Base-by-base conservation (phyloP, 2,888 invertebrate species). In the Latrodectus elegans region DNA sequence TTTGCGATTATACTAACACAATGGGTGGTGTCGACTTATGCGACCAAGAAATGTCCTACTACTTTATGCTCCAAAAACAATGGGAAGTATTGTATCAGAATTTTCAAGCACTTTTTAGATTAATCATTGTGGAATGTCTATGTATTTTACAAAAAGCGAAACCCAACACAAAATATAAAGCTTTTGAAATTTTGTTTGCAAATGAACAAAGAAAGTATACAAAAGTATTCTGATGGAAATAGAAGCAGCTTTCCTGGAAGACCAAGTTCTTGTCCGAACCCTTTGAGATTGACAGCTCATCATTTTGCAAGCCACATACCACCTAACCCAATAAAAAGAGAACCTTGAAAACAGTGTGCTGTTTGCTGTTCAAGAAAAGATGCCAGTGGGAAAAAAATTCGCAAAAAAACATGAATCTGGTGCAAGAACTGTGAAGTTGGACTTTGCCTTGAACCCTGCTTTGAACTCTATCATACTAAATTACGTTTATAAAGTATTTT, bases 31-130 rank as follows among this genome's bases (percentile, higher is more conserved):
- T n/a, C n/a, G n/a, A n/a, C n/a, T n/a, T n/a, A n/a, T n/a, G n/a
- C n/a, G n/a, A n/a, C n/a, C n/a, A n/a, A n/a, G n/a, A n/a, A n/a
- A n/a, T n/a, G n/a, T n/a, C 60, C 49, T 78, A 78, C 60, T n/a
- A n/a, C 78, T 65, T 52, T n/a, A 79, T 65, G 8, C 78, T 84
- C 55, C 10, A 88, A 87, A 68, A 71, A 76, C 71, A 84, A 88
- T 15, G 67, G 77, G 68, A 77, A 84, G 72, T 78, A 88, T 26
- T n/a, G n/a, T n/a, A 85, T 64, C 12, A 70, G 53, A 73, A 22
- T 78, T 75, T 64, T 70, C 78, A 15, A 52, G 22, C 83, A 83
- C n/a, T 76, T 82, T 26, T 52, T 75, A 11, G 17, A 22, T 22
- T 1, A 22, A 22, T 22, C 22, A 1, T 22, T 22, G 22, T 22